Conservation (phyloP, 2,888 invertebrate species). For the Crepidodera aurea region DNA sequence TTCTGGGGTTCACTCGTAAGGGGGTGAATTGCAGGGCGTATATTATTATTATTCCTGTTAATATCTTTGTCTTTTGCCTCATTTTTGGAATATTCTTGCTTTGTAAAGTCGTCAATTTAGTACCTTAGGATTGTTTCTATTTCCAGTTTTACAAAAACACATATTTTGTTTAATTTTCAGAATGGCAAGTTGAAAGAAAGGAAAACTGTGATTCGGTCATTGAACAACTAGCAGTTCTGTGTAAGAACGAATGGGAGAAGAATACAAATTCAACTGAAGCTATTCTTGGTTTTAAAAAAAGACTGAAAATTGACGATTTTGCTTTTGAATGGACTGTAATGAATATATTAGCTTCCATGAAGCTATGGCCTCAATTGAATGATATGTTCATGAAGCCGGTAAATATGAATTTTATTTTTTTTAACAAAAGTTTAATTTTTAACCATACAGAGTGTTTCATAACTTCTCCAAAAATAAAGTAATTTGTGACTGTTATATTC, state of each 20-base stretch:
- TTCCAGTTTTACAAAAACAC: no score
- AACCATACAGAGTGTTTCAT: no score
- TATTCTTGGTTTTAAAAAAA: slow-evolving; percentile 51
- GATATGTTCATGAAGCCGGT: slow-evolving; percentile 53
- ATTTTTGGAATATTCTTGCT: no score
- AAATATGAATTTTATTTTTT: slow-evolving; percentile 29
- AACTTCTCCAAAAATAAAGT: no score
- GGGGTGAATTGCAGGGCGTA: no score
- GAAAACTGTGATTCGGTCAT: slow-evolving; percentile 48
- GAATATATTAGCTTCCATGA: slow-evolving; percentile 52
- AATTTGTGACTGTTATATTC: no score
- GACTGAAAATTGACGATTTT: slow-evolving; percentile 54
- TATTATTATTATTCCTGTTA: no score
- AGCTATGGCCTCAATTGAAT: slow-evolving; percentile 52
- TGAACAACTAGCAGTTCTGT: slow-evolving; percentile 52
- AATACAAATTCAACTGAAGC: slow-evolving; percentile 45
- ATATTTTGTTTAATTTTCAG: no score
- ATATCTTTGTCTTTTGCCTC: no score
- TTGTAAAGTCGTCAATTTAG: no score
- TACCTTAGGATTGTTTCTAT: no score
- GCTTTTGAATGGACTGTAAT: slow-evolving; percentile 57
- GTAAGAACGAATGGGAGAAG: slow-evolving; percentile 47
- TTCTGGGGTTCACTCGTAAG: no score
- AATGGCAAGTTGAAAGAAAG: slow-evolving; percentile 53
- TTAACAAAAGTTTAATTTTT: slow-evolving; percentile 5